These are phyloP conservation scores for Hippocampus barbouri DNA, from an alignment of 2,113 vertebrate genomes.

Conservation along the genomic window DNA sequence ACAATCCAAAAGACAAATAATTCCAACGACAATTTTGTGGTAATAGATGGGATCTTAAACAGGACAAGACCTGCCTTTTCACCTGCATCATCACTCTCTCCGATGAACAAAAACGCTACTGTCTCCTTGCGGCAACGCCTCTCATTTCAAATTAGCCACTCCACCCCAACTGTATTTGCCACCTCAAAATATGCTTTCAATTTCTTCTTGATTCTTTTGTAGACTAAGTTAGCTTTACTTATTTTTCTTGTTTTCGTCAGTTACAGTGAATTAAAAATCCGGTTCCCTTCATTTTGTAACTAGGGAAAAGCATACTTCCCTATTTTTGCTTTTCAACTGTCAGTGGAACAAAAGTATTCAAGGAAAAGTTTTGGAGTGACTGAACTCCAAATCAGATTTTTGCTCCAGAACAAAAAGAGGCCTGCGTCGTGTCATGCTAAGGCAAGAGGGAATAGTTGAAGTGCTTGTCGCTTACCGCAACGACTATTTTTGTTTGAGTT, in stretches of 20 bases:
- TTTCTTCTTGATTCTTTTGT: conserved; percentile 26
- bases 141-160: conserved; percentile 28
- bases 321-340: conserved; percentile 30
- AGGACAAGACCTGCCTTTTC: conserved; percentile 30
- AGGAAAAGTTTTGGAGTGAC: conserved; percentile 64
- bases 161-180: conserved; percentile 37
- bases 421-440: conserved; percentile 56
- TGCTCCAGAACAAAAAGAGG: conserved; percentile 55
- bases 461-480: conserved; percentile 60
- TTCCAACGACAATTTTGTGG: conserved; percentile 47
- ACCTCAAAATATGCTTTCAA: conserved; percentile 52
- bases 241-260: not conserved
- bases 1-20: conserved; percentile 40
- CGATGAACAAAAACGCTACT: conserved; percentile 44
- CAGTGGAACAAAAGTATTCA: conserved; percentile 61
- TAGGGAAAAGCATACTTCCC: conserved; percentile 53
- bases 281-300: conserved; percentile 42
- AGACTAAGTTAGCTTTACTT: not conserved
- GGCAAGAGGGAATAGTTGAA: conserved; percentile 65
- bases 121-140: conserved; percentile 27
- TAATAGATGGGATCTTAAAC: conserved; percentile 45
- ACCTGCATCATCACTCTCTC: conserved; percentile 50
- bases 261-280: not conserved
- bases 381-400: conserved; percentile 45
- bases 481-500: conserved; percentile 23